Percentiles rank a stretch among this genome's conserved stretches.
phyloP scores from a whole-genome alignment of 2,888 invertebrate genomes.

The Zootermopsis nevadensis region DNA sequence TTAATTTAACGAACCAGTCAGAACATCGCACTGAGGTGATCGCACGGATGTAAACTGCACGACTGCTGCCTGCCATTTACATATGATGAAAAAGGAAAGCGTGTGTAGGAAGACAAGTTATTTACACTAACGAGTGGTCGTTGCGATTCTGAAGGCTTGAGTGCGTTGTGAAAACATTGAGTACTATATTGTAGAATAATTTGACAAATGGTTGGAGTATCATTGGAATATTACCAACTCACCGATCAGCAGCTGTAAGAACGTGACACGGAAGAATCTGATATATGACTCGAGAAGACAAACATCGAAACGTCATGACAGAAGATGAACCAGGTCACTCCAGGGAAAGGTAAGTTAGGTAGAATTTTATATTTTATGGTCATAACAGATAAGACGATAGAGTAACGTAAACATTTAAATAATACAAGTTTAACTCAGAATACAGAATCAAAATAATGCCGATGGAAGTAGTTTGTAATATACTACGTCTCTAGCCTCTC shows the following conservation, averaged over 20 bases:
- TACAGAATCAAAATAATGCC: too few species aligned
- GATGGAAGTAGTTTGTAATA: too few species aligned
- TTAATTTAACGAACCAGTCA: neutral
- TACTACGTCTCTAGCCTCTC: too few species aligned
- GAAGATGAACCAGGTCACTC: conserved; percentile 43
- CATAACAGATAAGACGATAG: too few species aligned
- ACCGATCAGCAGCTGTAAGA: neutral
- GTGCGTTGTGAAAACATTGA: too few species aligned
- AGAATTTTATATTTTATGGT: too few species aligned
- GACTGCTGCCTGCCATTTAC: neutral
- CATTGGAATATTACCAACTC: neutral
- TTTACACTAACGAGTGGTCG: neutral
- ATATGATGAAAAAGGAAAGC: neutral
- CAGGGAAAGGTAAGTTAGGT: conserved; percentile 27
- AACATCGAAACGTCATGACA: conserved; percentile 27
- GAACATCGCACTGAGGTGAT: neutral
- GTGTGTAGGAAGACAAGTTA: neutral
- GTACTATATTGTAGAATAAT: neutral
- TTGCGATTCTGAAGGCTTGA: neutral
- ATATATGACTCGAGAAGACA: conserved; percentile 11
- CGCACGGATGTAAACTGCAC: neutral
- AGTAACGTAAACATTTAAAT: too few species aligned
- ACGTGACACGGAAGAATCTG: conserved; percentile 21
- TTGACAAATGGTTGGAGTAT: neutral
- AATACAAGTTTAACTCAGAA: too few species aligned